Percentiles rank a stretch among this genome's conserved stretches.
Conservation (phyloP, 1,140 invertebrate genomes). For the Drosophila carrolli region DNA sequence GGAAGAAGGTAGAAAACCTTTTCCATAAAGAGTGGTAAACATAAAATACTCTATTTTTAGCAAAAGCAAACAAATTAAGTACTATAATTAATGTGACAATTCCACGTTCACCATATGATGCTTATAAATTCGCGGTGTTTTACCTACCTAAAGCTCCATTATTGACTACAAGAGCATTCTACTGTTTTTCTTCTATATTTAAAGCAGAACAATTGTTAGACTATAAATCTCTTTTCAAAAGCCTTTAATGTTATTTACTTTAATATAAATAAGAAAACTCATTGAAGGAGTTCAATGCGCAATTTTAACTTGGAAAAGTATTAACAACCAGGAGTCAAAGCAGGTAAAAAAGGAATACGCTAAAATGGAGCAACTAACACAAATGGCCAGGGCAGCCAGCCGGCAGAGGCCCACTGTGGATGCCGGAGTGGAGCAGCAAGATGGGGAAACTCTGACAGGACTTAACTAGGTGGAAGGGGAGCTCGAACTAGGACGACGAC, state of each 20-base stretch:
- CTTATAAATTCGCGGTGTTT: too few species aligned
- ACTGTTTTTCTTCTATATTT: too few species aligned
- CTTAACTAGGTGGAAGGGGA: conserved; percentile 26
- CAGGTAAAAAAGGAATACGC: not conserved
- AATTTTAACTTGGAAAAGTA: conserved; percentile 8
- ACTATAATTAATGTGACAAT: too few species aligned
- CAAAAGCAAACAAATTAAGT: not conserved
- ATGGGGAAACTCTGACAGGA: conserved; percentile 35
- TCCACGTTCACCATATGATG: too few species aligned
- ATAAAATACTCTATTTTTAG: not conserved
- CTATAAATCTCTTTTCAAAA: too few species aligned
- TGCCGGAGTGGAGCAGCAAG: conserved; percentile 17
- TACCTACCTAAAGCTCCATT: too few species aligned
- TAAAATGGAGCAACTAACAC: conserved; percentile 26
- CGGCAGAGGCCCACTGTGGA: conserved; percentile 12
- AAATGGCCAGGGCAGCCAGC: conserved; percentile 35
- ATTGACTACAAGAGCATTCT: too few species aligned
- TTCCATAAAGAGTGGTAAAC: not conserved
- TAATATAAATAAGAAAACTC: conserved; percentile 15
- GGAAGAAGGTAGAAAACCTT: not conserved
- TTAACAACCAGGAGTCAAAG: conserved; percentile 12
- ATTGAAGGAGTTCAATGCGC: conserved; percentile 10
- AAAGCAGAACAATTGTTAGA: too few species aligned
- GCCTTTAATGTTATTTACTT: conserved; percentile 3
- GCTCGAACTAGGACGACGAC: conserved; percentile 24